A percentile compares a stretch with the other conserved stretches of the same genome.
These are phyloP conservation scores for Actinostola sp. DNA, from an alignment of 92 coral and sea anemone genomes.

Conservation along the genomic window DNA sequence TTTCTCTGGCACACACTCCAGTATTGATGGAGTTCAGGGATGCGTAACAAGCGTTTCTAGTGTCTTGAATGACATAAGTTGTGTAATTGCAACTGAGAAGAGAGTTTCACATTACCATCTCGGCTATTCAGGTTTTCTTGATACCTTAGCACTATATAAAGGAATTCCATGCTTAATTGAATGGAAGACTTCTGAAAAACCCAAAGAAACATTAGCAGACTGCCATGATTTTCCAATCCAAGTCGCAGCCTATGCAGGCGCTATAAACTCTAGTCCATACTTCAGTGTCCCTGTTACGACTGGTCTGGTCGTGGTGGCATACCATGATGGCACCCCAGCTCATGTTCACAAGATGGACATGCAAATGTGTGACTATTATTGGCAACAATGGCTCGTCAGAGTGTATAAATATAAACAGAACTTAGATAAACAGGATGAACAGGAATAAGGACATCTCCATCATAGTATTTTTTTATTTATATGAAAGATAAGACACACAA, in stretches of 20 bases:
- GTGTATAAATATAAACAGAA: constrained; percentile 63
- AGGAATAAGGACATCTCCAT: too few species aligned
- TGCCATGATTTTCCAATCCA: constrained; percentile 92
- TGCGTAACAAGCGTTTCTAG: constrained; percentile 44
- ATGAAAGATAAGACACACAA: too few species aligned
- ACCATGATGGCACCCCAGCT: constrained; percentile 88
- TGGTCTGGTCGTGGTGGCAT: constrained; percentile 77
- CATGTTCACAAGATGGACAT: constrained; percentile 91
- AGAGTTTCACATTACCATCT: constrained; percentile 65
- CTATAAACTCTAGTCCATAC: constrained; percentile 74
- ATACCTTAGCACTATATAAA: constrained; percentile 76
- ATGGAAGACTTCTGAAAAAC: constrained; percentile 91
- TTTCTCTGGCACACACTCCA: constrained; percentile 31
- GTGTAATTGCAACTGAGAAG: constrained; percentile 78
- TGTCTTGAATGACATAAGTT: constrained; percentile 54
- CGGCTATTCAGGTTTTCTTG: constrained; percentile 85
- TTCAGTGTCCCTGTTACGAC: constrained; percentile 63
- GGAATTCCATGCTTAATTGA: constrained; percentile 91
- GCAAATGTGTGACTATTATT: constrained; percentile 67
- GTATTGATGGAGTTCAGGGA: constrained; percentile 7
- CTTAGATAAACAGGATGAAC: not conserved
- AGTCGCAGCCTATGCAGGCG: constrained; percentile 97
- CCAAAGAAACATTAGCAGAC: constrained; percentile 61
- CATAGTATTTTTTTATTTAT: too few species aligned
- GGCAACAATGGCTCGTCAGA: constrained; percentile 88